phyloP scores from a whole-genome alignment of 2,113 vertebrate genomes.

The Lepidothrix coronata region DNA sequence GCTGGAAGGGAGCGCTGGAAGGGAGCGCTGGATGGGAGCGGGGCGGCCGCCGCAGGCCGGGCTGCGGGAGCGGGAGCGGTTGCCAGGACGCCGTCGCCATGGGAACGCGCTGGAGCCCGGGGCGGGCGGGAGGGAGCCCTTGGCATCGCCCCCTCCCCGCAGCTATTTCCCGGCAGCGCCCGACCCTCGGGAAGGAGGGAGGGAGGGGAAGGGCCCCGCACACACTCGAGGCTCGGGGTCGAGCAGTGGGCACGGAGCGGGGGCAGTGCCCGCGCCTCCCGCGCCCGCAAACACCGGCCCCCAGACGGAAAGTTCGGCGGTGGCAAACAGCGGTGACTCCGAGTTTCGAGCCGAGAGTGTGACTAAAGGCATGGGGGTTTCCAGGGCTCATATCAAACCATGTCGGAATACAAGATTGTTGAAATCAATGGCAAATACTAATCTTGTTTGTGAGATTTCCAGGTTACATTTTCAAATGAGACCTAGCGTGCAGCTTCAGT shows the following conservation, averaged over 20 bases:
- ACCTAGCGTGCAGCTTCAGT: not conserved
- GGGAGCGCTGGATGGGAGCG: not conserved
- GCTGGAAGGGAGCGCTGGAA: not conserved
- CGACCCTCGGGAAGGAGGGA: not conserved
- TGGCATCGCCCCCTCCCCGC: not conserved
- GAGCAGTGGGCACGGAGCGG: not conserved
- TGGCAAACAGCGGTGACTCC: not conserved
- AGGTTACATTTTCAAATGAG: not conserved
- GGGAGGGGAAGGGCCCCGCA: not conserved
- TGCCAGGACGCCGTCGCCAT: conserved; percentile 68
- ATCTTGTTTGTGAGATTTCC: not conserved
- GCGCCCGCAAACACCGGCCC: not conserved
- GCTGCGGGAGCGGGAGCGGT: conserved; percentile 39
- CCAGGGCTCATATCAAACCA: not conserved
- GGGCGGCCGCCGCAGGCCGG: conserved; percentile 31
- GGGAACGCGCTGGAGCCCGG: conserved; percentile 26
- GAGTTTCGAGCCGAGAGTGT: not conserved
- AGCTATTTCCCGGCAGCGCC: not conserved
- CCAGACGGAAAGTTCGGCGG: not conserved
- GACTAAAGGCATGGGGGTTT: not conserved
- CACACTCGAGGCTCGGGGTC: not conserved
- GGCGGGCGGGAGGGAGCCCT: not conserved
- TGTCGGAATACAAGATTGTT: not conserved
- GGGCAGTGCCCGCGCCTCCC: not conserved
- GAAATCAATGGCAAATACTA: not conserved